Evolutionary conservation across 2,797 vertebrate genomes (phyloP), one percentile per base, ranked within the genome.

Genomic region (Scomberomorus guttatus): DNA sequence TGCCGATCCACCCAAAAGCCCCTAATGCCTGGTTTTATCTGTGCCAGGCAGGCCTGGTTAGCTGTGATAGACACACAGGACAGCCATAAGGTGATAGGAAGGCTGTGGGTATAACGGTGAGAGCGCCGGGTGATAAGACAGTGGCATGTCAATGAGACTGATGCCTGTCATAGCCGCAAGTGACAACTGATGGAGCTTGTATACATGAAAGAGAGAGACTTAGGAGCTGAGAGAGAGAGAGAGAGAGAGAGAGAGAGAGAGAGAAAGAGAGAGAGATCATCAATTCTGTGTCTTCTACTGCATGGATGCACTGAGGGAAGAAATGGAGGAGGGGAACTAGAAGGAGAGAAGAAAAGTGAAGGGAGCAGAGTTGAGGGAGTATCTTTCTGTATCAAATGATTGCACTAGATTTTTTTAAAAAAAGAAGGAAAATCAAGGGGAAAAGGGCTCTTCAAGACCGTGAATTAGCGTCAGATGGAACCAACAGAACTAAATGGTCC

Each of bases 1-100:
- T 27, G 12, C 56, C 13, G 22, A 87, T 73, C 79, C 71, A 81
- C 77, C 81, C 73, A 72, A 87, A 89, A 83, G 44, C 72, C 66
- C 70, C 72, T 70, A 68, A 79, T 86, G 83, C 57, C 12, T 32
- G 24, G 71, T 75, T 92, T 88, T 92, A 93, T 93, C 92, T 83
- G 77, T 59, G 79, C 83, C 85, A 83, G 50, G 80, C 91, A 92
- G 90, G 73, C 82, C 79, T 87, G 91, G 89, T 88, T 81, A 84
- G 83, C 87, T 72, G 77, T 77, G 89, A 92, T 87, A 90, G 87
- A 89, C 87, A 87, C 68, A 66, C 55, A 55, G 82, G 86, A 93
- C 90, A 79, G 81, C 75, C 64, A 24, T 69, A 55, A 79, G 76
- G 72, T 76, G 90, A 91, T 89, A 77, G 56, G 65, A 70, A 72